These are phyloP conservation scores for Myotis planiceps DNA, from an alignment of 2,797 vertebrate genomes.

Conservation along the genomic window DNA sequence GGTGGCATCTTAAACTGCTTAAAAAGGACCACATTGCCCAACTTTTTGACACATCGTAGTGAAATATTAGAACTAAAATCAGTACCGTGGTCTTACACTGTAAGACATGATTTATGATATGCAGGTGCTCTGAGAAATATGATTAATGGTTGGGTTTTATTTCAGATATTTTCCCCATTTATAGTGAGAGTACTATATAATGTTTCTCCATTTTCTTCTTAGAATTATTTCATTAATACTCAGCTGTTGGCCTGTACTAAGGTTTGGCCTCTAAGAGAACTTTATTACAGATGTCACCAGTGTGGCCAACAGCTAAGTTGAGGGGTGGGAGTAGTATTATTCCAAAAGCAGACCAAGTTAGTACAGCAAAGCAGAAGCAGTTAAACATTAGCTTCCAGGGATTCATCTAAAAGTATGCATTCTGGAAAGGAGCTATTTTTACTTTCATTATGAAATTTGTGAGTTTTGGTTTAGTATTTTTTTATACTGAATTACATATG, in stretches of 20 bases:
- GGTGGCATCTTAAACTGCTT: not conserved
- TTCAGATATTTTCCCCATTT: not conserved
- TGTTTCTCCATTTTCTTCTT: not conserved
- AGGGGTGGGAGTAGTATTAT: no score
- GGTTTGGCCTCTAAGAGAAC: not conserved
- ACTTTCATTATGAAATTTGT: not conserved
- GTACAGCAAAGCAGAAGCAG: not conserved
- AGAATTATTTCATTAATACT: not conserved
- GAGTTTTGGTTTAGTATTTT: not conserved
- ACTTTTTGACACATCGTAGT: not conserved
- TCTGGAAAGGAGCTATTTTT: not conserved
- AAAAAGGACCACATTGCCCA: not conserved
- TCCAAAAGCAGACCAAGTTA: not conserved
- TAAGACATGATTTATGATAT: not conserved
- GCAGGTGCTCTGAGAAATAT: not conserved
- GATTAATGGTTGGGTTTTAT: not conserved
- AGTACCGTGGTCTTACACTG: not conserved
- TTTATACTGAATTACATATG: not conserved
- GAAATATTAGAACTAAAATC: not conserved
- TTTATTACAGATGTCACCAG: not conserved
- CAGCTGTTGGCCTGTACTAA: not conserved
- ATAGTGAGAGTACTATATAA: not conserved
- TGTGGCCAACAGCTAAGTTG: not conserved
- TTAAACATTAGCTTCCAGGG: not conserved
- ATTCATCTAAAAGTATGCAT: not conserved